Evolutionary conservation across 2,888 invertebrate species (phyloP).

Genomic region (Eilema caniola): DNA sequence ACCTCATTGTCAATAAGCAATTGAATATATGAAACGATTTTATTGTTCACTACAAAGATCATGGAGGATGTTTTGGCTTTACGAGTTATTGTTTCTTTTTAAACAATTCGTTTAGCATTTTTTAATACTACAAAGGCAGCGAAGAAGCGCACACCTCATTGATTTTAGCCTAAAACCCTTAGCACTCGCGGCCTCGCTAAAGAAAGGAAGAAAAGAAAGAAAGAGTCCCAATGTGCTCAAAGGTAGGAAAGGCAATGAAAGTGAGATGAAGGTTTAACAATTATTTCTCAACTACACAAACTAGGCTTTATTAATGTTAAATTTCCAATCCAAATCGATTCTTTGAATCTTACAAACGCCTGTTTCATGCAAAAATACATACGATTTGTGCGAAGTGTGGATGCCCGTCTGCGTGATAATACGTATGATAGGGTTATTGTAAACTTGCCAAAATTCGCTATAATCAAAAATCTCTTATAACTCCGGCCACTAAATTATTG

Average conservation of each 20-base stretch:
- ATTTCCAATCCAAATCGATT: too few species aligned
- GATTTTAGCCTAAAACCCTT: neutral
- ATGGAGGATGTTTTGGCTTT: neutral
- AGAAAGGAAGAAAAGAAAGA: neutral
- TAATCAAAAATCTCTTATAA: too few species aligned
- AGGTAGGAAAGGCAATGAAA: too few species aligned
- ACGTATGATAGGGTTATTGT: too few species aligned
- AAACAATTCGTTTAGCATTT: constrained; percentile 2
- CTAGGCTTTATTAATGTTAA: too few species aligned
- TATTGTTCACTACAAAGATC: neutral
- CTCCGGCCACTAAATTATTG: too few species aligned
- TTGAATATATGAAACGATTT: neutral
- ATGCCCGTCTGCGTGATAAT: too few species aligned
- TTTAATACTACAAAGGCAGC: neutral
- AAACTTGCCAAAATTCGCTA: too few species aligned
- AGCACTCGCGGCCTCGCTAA: neutral
- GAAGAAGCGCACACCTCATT: neutral
- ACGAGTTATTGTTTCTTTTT: neutral
- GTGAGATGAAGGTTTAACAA: neutral
- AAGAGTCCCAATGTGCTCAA: too few species aligned
- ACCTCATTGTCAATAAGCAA: neutral
- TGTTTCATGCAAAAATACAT: too few species aligned
- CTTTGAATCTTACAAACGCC: neutral
- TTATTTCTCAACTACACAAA: too few species aligned
- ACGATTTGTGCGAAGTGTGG: too few species aligned